These are phyloP conservation scores for Caenorhabditis elegans DNA, from an alignment of 1,140 invertebrate genomes.

Conservation along the genomic window DNA sequence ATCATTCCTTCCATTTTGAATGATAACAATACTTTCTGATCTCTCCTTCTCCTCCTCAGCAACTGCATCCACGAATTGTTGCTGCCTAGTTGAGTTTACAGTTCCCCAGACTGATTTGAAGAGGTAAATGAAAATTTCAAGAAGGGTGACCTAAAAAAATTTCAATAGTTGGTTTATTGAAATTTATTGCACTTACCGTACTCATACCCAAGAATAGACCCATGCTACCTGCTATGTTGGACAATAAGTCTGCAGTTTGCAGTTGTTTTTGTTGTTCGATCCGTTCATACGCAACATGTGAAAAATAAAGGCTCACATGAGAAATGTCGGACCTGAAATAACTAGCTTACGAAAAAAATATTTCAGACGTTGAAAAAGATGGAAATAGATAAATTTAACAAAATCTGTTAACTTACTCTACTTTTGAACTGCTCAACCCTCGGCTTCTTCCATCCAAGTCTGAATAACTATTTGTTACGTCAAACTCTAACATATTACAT, in stretches of 20 bases:
- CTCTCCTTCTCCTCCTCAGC: conserved; percentile 45
- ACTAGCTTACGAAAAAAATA: too few relatives aligned
- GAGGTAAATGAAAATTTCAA: conserved; percentile 49
- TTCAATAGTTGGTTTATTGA: background rate
- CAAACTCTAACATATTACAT: conserved; percentile 18
- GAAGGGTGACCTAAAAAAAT: conserved; percentile 27
- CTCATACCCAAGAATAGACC: conserved; percentile 50
- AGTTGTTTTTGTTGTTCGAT: conserved; percentile 48
- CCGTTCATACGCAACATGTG: conserved; percentile 34
- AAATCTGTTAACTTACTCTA: background rate
- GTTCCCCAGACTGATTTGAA: conserved; percentile 51
- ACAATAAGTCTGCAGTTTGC: conserved; percentile 44
- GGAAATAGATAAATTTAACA: background rate
- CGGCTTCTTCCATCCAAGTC: conserved; percentile 12
- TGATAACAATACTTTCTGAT: conserved; percentile 41
- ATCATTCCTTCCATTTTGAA: conserved; percentile 33
- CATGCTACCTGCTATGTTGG: conserved; percentile 46
- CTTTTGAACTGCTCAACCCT: background rate
- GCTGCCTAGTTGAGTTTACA: conserved; percentile 45
- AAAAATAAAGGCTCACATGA: conserved; percentile 8
- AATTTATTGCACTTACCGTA: background rate
- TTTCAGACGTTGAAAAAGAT: background rate
- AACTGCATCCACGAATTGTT: conserved; percentile 44
- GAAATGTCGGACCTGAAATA: background rate
- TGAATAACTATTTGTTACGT: conserved; percentile 18